Evolutionary conservation across 2,797 vertebrate species (phyloP), one percentile per base, ranked within the genome.

Genomic region (Rhincodon typus): DNA sequence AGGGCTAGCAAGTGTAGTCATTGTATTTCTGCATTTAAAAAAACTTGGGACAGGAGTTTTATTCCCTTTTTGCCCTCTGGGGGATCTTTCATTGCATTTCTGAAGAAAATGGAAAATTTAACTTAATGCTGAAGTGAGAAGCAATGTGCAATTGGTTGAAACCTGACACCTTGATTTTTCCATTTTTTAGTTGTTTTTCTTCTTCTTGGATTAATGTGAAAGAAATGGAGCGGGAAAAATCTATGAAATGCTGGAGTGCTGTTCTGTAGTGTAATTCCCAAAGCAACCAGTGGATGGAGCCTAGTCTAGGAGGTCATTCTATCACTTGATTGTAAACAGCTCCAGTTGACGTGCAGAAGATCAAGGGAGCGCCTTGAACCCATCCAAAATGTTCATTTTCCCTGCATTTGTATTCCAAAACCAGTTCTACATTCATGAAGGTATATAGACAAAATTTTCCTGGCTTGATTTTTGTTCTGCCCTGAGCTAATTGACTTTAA

Each of bases 11-110:
- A 42, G n/a, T 69, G 62, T 93, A 69, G 90, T 93, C 42, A 93
- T 93, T 93, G 66, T 93, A 67, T 93, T 93, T 93, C 38, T 93
- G 62, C 42, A 38, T 93, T 93, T 93, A 93, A 62, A 93, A 93
- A 93, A 50, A 93, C 62, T 25, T 42, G 66, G 19, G 62, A 93
- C 90, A 93, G 62, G 66, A 69, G 46, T 38, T 10, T 19, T 25
- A 62, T 93, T 93, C 38, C 66, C 42, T 67, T 69, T 23, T 79
- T 42, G 90, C 62, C n/a, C 34, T 1, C 19, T 21, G 90, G 90
- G 90, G 21, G 30, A 93, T 42, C n/a, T 38, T 25, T 69, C 34
- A 69, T 67, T 93, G n/a, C n/a, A 93, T 93, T 93, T 67, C 90
- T 23, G 66, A 69, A 93, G 90, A 69, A 93, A 93, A 93, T 93